phyloP scores from a whole-genome alignment of 2,113 vertebrate genomes.

The Centrocercus urophasianus region DNA sequence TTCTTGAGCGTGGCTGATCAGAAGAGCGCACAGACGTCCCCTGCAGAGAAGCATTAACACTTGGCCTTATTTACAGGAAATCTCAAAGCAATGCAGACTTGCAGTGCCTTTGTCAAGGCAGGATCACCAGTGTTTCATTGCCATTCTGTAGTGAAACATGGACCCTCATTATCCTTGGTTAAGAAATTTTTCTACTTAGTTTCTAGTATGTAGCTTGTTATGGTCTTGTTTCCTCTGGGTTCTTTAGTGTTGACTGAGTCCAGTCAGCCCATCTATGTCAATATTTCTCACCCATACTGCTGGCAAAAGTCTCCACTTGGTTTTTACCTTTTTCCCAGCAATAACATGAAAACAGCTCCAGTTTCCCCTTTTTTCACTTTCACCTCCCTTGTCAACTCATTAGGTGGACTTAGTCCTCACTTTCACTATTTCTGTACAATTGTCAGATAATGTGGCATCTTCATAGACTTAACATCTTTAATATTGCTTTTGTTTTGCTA shows the following conservation, averaged over 20 bases:
- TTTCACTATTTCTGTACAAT: neutral
- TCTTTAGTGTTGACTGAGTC: neutral
- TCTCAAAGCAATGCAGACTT: neutral
- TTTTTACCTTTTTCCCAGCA: neutral
- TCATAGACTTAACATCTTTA: neutral
- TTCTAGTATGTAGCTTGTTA: neutral
- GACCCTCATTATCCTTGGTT: neutral
- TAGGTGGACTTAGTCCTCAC: neutral
- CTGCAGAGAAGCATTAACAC: neutral
- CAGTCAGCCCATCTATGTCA: neutral
- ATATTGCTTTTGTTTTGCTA: neutral
- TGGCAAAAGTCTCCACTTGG: neutral
- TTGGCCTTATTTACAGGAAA: neutral
- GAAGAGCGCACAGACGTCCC: neutral
- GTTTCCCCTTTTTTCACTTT: neutral
- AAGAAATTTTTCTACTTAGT: neutral
- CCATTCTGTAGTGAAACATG: neutral
- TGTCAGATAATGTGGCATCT: neutral
- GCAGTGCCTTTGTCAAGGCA: neutral
- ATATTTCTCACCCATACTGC: neutral
- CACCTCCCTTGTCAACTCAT: neutral
- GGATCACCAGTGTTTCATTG: neutral
- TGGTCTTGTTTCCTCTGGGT: neutral
- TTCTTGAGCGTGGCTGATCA: neutral
- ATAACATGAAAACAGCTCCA: neutral